Percentiles rank a stretch among this genome's conserved stretches.
These are phyloP conservation scores for Hedychridium roseum DNA, from an alignment of 2,888 invertebrate genomes.

Conservation along the genomic window DNA sequence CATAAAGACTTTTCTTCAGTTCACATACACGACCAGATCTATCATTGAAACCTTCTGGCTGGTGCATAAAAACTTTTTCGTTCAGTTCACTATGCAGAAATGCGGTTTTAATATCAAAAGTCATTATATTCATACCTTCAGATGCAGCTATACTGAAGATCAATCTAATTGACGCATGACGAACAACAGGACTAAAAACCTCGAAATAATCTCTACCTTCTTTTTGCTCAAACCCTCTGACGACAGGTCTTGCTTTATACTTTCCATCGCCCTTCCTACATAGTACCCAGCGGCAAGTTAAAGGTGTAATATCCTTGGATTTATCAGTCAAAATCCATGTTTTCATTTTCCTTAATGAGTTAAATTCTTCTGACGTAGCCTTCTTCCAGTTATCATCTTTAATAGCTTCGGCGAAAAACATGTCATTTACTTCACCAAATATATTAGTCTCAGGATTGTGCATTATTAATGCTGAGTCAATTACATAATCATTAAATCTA, in stretches of 20 bases:
- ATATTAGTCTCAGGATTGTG: constrained; percentile 14
- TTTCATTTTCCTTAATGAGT: constrained; percentile 28
- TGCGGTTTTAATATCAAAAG: constrained; percentile 35
- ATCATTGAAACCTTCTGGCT: constrained; percentile 35
- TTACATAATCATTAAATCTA: constrained; percentile 19
- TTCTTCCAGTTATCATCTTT: constrained; percentile 32
- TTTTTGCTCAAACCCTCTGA: constrained; percentile 36
- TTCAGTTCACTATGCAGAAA: constrained; percentile 30
- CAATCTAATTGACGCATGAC: constrained; percentile 31
- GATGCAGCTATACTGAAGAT: constrained; percentile 33
- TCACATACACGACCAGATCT: constrained; percentile 25
- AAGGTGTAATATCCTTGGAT: constrained; percentile 27
- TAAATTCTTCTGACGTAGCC: constrained; percentile 31
- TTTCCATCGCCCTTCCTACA: constrained; percentile 33
- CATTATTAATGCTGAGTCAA: background rate
- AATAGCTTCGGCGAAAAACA: constrained; percentile 28
- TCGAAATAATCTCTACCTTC: constrained; percentile 36
- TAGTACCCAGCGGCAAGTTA: constrained; percentile 37
- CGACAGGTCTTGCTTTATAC: constrained; percentile 35
- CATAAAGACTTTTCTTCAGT: constrained; percentile 39
- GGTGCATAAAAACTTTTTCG: constrained; percentile 32
- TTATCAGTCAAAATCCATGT: constrained; percentile 33
- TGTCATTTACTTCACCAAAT: constrained; percentile 24
- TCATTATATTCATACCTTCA: constrained; percentile 22
- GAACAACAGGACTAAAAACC: constrained; percentile 41